Evolutionary conservation across 2,888 invertebrate species (phyloP).

Genomic region (Serrognathus titanus): DNA sequence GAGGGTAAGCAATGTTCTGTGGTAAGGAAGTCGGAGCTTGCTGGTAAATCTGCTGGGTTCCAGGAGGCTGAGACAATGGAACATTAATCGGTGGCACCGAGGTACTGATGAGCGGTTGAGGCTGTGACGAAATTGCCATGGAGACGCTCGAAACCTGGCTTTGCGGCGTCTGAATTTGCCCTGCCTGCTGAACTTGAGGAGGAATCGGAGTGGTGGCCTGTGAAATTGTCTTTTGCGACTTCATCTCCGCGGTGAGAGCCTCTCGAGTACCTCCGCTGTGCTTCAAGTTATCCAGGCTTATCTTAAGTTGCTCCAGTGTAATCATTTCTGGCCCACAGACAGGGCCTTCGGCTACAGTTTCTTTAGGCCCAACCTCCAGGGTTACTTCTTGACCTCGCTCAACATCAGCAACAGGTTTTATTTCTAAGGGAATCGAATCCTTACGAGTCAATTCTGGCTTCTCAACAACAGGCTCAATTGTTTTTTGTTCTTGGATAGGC

Average conservation of each 20-base stretch:
- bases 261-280: conserved; percentile 28
- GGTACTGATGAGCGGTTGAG: too few species aligned
- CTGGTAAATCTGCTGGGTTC: conserved; percentile 2
- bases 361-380: conserved; percentile 24
- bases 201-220: conserved; percentile 14
- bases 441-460: conserved; percentile 20
- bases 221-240: conserved; percentile 15
- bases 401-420: conserved; percentile 33
- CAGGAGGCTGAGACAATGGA: background rate
- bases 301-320: conserved; percentile 57
- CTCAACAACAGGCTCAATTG: conserved; percentile 25
- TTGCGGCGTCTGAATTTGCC: conserved; percentile 15
- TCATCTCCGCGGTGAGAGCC: conserved; percentile 17
- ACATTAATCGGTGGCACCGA: background rate
- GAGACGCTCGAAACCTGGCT: conserved; percentile 16
- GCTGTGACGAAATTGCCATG: conserved; percentile 8
- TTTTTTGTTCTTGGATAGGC: background rate
- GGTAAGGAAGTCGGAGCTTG: conserved; percentile 22
- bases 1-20: conserved; percentile 18
- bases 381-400: conserved; percentile 30
- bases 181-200: conserved; percentile 14
- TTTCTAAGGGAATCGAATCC: conserved; percentile 28
- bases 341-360: conserved; percentile 34
- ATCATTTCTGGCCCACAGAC: conserved; percentile 48
- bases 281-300: conserved; percentile 57